Percentiles rank a stretch among this genome's conserved stretches.
phyloP scores from a whole-genome alignment of 2,113 vertebrate species.

The Origma solitaria region DNA sequence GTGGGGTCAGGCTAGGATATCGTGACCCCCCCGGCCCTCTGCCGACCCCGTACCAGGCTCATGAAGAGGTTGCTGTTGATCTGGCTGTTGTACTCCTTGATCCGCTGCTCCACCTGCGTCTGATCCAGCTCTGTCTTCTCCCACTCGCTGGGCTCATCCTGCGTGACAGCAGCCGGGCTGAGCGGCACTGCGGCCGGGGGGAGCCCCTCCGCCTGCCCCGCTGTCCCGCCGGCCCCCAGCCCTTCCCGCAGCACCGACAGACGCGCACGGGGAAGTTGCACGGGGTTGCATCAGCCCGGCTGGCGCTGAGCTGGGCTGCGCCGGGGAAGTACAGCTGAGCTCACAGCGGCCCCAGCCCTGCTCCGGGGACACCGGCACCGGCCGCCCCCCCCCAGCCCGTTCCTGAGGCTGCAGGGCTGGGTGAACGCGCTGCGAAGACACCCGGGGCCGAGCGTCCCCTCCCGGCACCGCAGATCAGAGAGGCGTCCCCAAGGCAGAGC shows the following conservation, averaged over 20 bases:
- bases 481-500: not conserved
- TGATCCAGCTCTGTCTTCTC: conserved; percentile 79
- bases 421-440: not conserved
- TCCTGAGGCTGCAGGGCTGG: not conserved
- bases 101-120: conserved; percentile 84
- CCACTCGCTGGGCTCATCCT: conserved; percentile 87
- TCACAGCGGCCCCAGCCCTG: not conserved
- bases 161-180: not conserved
- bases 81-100: conserved; percentile 92
- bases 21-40: fast-evolving
- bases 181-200: fast-evolving
- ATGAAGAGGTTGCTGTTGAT: conserved; percentile 95
- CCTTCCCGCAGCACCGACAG: not conserved
- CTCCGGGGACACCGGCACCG: not conserved
- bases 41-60: conserved; percentile 81
- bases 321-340: not conserved
- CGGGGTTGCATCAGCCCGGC: conserved; percentile 27
- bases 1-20: not conserved
- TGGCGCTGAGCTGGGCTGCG: not conserved
- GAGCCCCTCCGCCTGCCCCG: fast-evolving
- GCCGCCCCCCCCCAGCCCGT: not conserved
- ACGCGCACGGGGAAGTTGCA: not conserved
- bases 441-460: not conserved
- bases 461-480: not conserved
- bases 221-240: not conserved